Percentiles rank a stretch among this genome's conserved stretches.
Conservation (phyloP, 1,140 invertebrate genomes). For the Amyelois transitella region DNA sequence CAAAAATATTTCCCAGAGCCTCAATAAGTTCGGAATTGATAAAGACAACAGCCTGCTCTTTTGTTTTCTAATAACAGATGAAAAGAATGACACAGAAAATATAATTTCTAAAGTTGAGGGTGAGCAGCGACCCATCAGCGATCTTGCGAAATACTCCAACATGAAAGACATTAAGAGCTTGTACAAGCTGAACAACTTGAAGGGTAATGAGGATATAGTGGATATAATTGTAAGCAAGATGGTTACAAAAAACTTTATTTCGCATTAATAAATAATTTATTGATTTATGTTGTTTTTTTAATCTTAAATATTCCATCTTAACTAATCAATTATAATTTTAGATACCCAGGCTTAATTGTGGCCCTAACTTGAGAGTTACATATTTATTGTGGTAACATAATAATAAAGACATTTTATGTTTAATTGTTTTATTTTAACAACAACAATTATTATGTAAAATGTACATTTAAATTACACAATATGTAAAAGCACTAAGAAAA, state of each 20-base stretch:
- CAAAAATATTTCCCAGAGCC: slow-evolving; percentile 80
- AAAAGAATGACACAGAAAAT: slow-evolving; percentile 46
- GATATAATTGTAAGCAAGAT: slow-evolving; percentile 78
- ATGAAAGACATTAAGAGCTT: slow-evolving; percentile 68
- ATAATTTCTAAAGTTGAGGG: slow-evolving; percentile 71
- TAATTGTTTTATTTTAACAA: slow-evolving; percentile 58
- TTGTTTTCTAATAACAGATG: slow-evolving; percentile 67
- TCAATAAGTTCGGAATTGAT: slow-evolving; percentile 78
- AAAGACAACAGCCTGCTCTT: slow-evolving; percentile 76
- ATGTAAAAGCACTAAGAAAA: slow-evolving; percentile 46
- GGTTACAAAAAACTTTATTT: slow-evolving; percentile 70
- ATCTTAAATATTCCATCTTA: neutral
- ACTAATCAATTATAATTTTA: neutral
- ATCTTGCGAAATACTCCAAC: slow-evolving; percentile 64
- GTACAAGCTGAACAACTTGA: slow-evolving; percentile 75
- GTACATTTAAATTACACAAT: slow-evolving; percentile 62
- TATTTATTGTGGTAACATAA: too few species aligned
- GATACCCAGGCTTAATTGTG: too few species aligned
- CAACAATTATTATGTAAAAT: slow-evolving; percentile 67
- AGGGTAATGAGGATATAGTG: slow-evolving; percentile 66
- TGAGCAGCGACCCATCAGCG: slow-evolving; percentile 55
- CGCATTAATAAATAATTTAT: slow-evolving; percentile 23
- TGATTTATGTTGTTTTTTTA: neutral
- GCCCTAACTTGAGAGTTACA: too few species aligned
- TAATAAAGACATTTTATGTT: slow-evolving; percentile 7